Conservation (phyloP, 2,113 vertebrate species). For the Poicephalus gulielmi region DNA sequence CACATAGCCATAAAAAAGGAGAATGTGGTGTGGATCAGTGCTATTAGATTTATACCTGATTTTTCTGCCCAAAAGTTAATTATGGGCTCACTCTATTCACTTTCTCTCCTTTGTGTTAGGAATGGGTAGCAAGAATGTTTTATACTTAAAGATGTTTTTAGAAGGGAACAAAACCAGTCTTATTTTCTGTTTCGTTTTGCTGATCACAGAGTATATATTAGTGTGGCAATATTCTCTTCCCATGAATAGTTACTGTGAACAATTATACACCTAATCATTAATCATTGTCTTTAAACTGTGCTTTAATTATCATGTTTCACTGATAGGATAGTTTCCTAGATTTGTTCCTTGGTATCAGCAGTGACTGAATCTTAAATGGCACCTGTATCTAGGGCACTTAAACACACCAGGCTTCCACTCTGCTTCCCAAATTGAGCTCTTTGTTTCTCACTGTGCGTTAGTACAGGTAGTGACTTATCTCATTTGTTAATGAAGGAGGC, state of each 20-base stretch:
- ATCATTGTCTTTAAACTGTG: neutral
- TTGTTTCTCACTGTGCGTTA: neutral
- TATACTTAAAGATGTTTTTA: neutral
- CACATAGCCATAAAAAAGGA: fast-evolving
- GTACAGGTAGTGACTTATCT: neutral
- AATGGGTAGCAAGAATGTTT: neutral
- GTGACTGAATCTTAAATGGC: neutral
- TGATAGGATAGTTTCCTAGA: neutral
- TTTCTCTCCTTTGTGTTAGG: neutral
- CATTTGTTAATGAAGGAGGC: neutral
- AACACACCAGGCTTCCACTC: neutral
- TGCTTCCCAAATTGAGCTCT: neutral
- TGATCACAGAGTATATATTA: neutral
- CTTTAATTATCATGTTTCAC: slow-evolving; percentile 6
- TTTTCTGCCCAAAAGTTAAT: neutral
- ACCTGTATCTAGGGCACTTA: neutral
- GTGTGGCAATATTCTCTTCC: neutral
- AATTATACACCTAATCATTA: neutral
- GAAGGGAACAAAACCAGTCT: neutral
- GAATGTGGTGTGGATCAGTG: neutral
- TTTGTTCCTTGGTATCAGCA: neutral
- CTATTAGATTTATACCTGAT: neutral
- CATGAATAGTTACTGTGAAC: neutral
- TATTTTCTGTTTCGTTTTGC: neutral
- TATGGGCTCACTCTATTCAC: neutral